Evolutionary conservation across 2,888 invertebrate species (phyloP).

Genomic region (Nephrocerus scutellatus): DNA sequence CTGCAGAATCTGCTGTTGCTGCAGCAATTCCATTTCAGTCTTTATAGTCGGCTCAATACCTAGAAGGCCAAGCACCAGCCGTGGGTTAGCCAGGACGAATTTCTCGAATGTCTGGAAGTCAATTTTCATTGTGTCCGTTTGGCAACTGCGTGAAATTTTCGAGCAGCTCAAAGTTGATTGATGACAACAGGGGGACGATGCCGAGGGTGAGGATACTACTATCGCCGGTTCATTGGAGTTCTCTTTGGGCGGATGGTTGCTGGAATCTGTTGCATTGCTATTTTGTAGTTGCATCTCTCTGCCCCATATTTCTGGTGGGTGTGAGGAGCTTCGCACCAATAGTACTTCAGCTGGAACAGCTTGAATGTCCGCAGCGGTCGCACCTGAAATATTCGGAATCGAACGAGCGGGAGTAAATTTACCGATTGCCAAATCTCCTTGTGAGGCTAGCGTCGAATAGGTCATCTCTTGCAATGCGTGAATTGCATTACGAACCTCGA

Average conservation of each 20-base stretch:
- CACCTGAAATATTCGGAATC: slow-evolving; percentile 66
- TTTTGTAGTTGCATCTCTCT: slow-evolving; percentile 52
- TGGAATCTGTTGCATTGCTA: neutral
- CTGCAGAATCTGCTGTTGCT: slow-evolving; percentile 42
- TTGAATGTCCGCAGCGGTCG: slow-evolving; percentile 20
- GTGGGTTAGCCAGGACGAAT: slow-evolving; percentile 63
- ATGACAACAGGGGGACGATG: neutral
- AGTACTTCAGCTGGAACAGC: slow-evolving; percentile 40
- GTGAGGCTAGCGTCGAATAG: slow-evolving; percentile 49
- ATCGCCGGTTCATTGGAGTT: neutral
- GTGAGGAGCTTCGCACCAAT: slow-evolving; percentile 71
- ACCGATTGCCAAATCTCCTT: slow-evolving; percentile 40
- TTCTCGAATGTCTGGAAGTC: slow-evolving; percentile 45
- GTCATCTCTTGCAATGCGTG: slow-evolving; percentile 78
- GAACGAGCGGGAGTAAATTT: slow-evolving; percentile 70
- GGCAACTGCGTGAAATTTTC: slow-evolving; percentile 32
- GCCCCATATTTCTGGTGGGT: slow-evolving; percentile 77
- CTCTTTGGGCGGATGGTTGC: neutral
- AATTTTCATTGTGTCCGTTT: slow-evolving; percentile 43
- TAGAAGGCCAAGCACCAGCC: slow-evolving; percentile 63
- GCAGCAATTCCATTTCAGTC: slow-evolving; percentile 40
- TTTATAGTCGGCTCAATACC: slow-evolving; percentile 60
- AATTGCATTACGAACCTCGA: slow-evolving; percentile 78
- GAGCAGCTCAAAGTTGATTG: slow-evolving; percentile 1
- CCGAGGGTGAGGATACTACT: slow-evolving; percentile 13